These are phyloP conservation scores for Stichodactyla mertensii DNA, from an alignment of 64 coral and sea anemone genomes.

Conservation along the genomic window DNA sequence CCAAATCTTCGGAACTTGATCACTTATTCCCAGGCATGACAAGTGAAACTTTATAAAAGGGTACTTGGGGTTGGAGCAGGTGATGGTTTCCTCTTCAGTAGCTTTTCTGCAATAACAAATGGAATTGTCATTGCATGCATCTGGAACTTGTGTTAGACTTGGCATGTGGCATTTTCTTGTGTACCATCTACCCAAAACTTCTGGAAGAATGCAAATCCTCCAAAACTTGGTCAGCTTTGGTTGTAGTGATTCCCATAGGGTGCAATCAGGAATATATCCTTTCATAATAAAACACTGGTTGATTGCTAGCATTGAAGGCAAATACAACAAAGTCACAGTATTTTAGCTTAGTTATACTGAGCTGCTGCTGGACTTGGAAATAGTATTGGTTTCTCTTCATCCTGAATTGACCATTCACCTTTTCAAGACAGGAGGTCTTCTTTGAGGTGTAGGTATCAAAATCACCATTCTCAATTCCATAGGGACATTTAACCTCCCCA, in stretches of 20 bases:
- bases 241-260: conserved; percentile 34
- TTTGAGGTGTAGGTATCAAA: conserved; percentile 38
- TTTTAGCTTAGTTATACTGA: conserved; percentile 16
- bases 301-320: conserved; percentile 17
- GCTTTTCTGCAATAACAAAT: conserved; percentile 26
- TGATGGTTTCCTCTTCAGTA: not conserved
- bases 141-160: not conserved
- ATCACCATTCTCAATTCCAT: conserved; percentile 20
- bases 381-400: conserved; percentile 23
- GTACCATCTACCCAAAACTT: conserved; percentile 57
- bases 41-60: conserved; percentile 30
- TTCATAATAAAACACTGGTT: conserved; percentile 22
- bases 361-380: conserved; percentile 30
- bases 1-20: conserved; percentile 18
- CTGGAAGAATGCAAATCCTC: conserved; percentile 39
- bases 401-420: conserved; percentile 9
- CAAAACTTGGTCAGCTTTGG: conserved; percentile 37
- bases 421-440: conserved; percentile 45
- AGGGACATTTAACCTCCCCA: conserved; percentile 67
- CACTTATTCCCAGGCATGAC: conserved; percentile 25
- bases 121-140: not conserved
- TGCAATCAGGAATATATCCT: conserved; percentile 16
- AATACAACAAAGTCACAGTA: conserved; percentile 40
- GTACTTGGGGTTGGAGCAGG: conserved; percentile 7
- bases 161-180: conserved; percentile 18